Evolutionary conservation across 2,888 invertebrate species (phyloP).

Genomic region (Phalera bucephala): DNA sequence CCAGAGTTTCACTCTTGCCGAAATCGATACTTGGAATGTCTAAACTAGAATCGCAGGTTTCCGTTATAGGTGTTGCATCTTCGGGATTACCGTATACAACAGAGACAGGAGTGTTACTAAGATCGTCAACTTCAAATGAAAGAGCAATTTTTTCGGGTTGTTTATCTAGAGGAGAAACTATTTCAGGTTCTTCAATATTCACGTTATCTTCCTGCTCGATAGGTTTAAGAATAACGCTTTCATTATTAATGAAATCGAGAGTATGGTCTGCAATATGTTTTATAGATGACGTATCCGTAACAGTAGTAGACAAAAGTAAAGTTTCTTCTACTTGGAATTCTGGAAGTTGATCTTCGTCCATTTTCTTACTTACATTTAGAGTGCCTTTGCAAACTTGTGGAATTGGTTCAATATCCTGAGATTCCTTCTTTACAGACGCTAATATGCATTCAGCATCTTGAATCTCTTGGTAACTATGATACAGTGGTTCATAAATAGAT

Average conservation of each 20-base stretch:
- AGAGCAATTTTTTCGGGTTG: slow-evolving; percentile 29
- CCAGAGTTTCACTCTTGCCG: neutral
- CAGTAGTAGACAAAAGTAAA: slow-evolving; percentile 1
- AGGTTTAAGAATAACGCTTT: slow-evolving; percentile 10
- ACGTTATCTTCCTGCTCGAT: slow-evolving; percentile 1
- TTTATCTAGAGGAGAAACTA: slow-evolving; percentile 1
- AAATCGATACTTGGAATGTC: slow-evolving; percentile 4
- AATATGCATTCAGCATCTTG: slow-evolving; percentile 44
- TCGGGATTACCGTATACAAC: slow-evolving; percentile 38
- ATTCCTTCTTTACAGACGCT: no score
- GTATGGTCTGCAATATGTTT: slow-evolving; percentile 22
- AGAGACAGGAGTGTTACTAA: slow-evolving; percentile 44
- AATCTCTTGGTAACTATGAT: slow-evolving; percentile 48
- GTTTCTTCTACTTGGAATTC: slow-evolving; percentile 13
- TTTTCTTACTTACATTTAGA: no score
- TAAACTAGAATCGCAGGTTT: slow-evolving; percentile 8
- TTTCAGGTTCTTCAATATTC: neutral
- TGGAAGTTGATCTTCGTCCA: slow-evolving; percentile 8
- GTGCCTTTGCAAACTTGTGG: no score
- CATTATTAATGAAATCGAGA: slow-evolving; percentile 21
- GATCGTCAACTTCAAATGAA: slow-evolving; percentile 52
- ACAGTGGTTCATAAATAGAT: slow-evolving; percentile 29
- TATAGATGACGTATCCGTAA: slow-evolving; percentile 1
- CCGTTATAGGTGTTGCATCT: slow-evolving; percentile 22
- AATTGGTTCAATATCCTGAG: no score